Conservation (phyloP, 1,140 invertebrate genomes). For the Ips nitidus region DNA sequence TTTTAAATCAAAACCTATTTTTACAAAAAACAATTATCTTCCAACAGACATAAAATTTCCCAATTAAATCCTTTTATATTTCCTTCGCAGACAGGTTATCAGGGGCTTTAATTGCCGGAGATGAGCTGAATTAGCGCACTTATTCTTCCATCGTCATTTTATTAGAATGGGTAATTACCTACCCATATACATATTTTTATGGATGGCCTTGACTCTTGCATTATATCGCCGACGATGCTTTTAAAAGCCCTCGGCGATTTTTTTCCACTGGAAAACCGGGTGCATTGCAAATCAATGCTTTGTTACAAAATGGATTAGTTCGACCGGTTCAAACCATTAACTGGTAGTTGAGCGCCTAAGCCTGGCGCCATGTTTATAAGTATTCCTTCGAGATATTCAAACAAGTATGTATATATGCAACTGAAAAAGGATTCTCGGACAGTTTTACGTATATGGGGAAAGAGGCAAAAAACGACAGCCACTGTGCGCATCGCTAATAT, state of each 20-base stretch:
- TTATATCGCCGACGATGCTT: background rate
- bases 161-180: conserved; percentile 1
- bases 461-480: no score
- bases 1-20: no score
- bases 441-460: no score
- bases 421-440: no score
- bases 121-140: background rate
- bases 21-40: background rate
- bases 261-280: background rate
- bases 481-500: no score
- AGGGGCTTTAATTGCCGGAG: background rate
- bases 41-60: background rate
- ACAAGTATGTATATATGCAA: no score
- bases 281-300: background rate
- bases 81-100: background rate
- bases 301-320: no score
- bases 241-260: background rate
- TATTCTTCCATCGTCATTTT: background rate
- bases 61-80: conserved; percentile 4
- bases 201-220: background rate
- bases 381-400: no score
- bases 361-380: no score
- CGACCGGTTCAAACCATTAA: no score
- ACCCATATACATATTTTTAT: conserved; percentile 4
- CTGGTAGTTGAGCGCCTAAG: no score